Conservation (phyloP, 2,888 invertebrate species). For the Bombylius major region DNA sequence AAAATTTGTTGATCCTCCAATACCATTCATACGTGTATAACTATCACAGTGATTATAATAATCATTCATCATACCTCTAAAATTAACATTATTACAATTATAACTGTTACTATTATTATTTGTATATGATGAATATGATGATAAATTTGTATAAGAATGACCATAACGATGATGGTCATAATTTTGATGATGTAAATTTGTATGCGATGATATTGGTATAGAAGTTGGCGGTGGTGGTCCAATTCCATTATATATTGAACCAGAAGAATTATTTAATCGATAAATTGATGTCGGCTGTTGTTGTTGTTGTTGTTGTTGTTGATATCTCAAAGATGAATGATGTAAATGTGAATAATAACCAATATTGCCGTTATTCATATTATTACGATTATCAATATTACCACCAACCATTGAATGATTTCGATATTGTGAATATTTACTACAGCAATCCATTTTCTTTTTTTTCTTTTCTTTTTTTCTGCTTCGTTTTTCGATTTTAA, state of each 20-base stretch:
- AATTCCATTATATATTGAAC: slow-evolving; percentile 3
- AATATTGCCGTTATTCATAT: not conserved
- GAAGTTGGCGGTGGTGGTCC: slow-evolving; percentile 1
- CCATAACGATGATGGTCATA: slow-evolving; percentile 1
- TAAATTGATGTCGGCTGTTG: not conserved
- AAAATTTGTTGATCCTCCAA: not conserved
- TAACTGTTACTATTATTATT: not conserved
- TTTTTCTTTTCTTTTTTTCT: not conserved
- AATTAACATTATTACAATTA: slow-evolving; percentile 1
- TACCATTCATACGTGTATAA: not conserved
- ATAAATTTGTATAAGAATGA: slow-evolving; percentile 3
- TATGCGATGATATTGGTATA: not conserved
- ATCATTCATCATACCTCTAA: not conserved
- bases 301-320: not conserved
- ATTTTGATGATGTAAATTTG: slow-evolving; percentile 4
- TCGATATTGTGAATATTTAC: slow-evolving; percentile 6
- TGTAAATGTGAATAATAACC: slow-evolving; percentile 3
- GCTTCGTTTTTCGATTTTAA: no score
- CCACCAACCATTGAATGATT: slow-evolving; percentile 2
- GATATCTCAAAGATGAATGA: slow-evolving; percentile 4
- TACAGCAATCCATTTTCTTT: slow-evolving; percentile 6
- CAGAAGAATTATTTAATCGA: slow-evolving; percentile 1
- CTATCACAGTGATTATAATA: slow-evolving; percentile 3
- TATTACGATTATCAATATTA: not conserved
- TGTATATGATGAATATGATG: not conserved